Evolutionary conservation across 1,140 invertebrate genomes (phyloP).

Genomic region (Micrasema minimum): DNA sequence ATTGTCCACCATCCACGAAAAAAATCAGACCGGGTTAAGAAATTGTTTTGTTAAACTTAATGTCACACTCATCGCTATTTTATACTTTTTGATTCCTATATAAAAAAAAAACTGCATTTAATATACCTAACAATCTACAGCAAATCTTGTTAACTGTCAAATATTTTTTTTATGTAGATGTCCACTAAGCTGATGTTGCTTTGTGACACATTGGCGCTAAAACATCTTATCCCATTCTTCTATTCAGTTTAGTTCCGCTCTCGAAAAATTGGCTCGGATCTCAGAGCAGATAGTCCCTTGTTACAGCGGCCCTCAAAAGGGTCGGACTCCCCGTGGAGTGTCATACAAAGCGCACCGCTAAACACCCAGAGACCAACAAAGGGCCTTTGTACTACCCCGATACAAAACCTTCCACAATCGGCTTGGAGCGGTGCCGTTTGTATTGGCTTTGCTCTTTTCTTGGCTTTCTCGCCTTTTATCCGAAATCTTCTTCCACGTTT

Average conservation of each 20-base stretch:
- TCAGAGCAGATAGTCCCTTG: constrained; percentile 7
- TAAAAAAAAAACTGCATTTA: no score
- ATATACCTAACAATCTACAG: no score
- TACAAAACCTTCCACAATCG: constrained; percentile 17
- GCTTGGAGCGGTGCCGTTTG: constrained; percentile 17
- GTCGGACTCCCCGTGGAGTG: constrained; percentile 15
- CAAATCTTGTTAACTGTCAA: no score
- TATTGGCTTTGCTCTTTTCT: constrained; percentile 29
- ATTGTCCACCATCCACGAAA: no score
- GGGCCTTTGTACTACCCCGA: constrained; percentile 5
- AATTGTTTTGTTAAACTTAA: no score
- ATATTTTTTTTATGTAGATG: no score
- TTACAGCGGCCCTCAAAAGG: background rate
- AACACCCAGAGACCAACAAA: constrained; percentile 22
- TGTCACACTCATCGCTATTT: no score
- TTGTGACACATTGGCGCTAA: no score
- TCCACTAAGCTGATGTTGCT: no score
- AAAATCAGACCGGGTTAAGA: no score
- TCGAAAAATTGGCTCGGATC: constrained; percentile 8
- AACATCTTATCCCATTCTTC: no score
- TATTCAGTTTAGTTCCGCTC: constrained; percentile 23
- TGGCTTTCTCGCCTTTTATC: constrained; percentile 14
- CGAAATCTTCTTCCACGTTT: background rate
- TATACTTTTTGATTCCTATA: no score
- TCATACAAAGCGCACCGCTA: constrained; percentile 23